Evolutionary conservation across 1,140 invertebrate genomes (phyloP).

Genomic region (Procambarus virginalis): DNA sequence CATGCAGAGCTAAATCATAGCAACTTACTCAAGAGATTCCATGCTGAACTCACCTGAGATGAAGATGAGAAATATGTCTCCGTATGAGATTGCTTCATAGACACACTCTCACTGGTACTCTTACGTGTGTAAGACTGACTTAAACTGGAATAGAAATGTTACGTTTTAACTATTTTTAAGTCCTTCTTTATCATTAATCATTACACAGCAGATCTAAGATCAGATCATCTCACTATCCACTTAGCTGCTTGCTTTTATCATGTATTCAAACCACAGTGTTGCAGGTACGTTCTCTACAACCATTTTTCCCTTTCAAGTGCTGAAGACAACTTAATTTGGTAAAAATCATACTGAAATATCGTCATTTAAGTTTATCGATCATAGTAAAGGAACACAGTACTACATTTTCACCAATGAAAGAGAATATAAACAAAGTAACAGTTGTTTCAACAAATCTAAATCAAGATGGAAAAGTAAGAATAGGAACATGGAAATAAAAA

Average conservation of each 20-base stretch:
- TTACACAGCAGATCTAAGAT: too few relatives aligned
- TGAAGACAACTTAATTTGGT: too few relatives aligned
- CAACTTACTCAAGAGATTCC: neutral
- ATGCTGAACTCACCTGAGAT: slow-evolving; percentile 25
- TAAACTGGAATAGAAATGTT: neutral
- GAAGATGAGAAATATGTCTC: slow-evolving; percentile 28
- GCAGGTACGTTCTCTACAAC: neutral
- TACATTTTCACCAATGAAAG: too few relatives aligned
- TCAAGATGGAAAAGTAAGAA: too few relatives aligned
- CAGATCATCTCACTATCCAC: too few relatives aligned
- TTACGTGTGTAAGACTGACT: slow-evolving; percentile 5
- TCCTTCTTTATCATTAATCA: neutral
- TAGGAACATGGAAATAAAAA: too few relatives aligned
- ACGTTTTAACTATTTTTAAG: neutral
- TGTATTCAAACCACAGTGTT: neutral
- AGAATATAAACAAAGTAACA: too few relatives aligned
- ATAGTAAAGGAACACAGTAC: too few relatives aligned
- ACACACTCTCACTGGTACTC: slow-evolving; percentile 8
- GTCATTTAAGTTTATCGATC: too few relatives aligned
- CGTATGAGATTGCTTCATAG: slow-evolving; percentile 23
- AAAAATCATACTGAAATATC: too few relatives aligned
- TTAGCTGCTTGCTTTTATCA: neutral
- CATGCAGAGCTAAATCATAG: neutral
- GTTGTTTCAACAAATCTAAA: too few relatives aligned
- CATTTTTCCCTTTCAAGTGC: neutral